A percentile compares a stretch with the other conserved stretches of the same genome.
These are phyloP conservation scores for Scaeva pyrastri DNA, from an alignment of 2,888 invertebrate species.

Conservation along the genomic window DNA sequence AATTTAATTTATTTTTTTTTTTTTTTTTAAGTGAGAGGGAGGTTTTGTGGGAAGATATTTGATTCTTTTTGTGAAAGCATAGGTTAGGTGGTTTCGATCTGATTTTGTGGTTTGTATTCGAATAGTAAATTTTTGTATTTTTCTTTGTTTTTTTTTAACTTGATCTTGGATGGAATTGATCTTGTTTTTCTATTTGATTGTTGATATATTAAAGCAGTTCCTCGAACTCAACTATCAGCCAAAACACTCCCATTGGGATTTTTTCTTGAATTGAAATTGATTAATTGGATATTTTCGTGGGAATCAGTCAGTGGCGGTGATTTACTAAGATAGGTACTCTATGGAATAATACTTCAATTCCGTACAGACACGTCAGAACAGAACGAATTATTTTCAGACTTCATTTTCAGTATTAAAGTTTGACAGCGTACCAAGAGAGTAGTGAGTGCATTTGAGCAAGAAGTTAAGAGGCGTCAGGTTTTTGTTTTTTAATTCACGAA, in stretches of 20 bases:
- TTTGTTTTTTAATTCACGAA: too few relatives aligned
- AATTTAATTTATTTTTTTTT: constrained; percentile 47
- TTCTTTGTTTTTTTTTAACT: neutral
- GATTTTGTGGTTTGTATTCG: constrained; percentile 48
- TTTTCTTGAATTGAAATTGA: too few relatives aligned
- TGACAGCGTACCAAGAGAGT: too few relatives aligned
- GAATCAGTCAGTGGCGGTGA: too few relatives aligned
- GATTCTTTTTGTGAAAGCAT: constrained; percentile 47
- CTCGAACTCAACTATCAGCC: neutral
- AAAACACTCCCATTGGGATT: neutral
- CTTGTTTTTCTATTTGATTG: neutral
- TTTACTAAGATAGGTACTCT: too few relatives aligned
- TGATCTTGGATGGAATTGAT: constrained; percentile 3
- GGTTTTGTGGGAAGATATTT: constrained; percentile 42
- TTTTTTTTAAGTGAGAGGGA: constrained; percentile 30
- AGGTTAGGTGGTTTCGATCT: neutral
- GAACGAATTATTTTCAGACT: too few relatives aligned
- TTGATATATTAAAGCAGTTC: neutral
- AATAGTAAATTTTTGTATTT: neutral
- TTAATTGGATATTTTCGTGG: too few relatives aligned
- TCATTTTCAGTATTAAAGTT: too few relatives aligned
- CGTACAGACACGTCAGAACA: too few relatives aligned
- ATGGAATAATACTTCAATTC: too few relatives aligned
- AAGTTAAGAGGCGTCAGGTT: too few relatives aligned
- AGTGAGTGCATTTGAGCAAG: too few relatives aligned